Percentiles rank a stretch among this genome's conserved stretches.
These are phyloP conservation scores for Parasteatoda lunata DNA, from an alignment of 2,888 invertebrate species.

Conservation along the genomic window DNA sequence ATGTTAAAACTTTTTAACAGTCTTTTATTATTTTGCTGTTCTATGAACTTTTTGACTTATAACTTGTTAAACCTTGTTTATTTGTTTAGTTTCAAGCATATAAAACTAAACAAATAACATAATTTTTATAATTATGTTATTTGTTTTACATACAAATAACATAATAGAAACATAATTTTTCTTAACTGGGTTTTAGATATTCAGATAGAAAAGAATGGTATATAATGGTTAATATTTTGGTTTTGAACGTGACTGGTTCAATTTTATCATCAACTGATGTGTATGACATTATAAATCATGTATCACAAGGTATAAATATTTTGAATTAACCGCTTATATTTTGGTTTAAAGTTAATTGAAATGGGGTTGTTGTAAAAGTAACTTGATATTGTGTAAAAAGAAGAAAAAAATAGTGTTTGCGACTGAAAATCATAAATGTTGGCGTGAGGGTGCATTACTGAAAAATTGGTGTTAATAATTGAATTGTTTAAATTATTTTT, in stretches of 20 bases:
- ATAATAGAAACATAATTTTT: background rate
- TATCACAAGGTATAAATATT: slow-evolving; percentile 32
- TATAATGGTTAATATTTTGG: slow-evolving; percentile 21
- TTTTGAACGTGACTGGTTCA: slow-evolving; percentile 25
- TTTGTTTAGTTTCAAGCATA: background rate
- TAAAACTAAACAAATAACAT: no score
- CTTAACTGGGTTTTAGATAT: slow-evolving; percentile 30
- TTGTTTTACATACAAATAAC: no score
- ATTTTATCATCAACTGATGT: slow-evolving; percentile 18
- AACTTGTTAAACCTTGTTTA: background rate
- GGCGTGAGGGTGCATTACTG: background rate
- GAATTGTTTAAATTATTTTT: no score
- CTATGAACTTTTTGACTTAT: background rate
- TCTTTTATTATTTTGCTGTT: background rate
- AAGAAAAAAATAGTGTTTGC: background rate
- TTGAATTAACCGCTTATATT: background rate
- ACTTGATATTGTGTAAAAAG: background rate
- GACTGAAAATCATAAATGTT: background rate
- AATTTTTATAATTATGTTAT: no score
- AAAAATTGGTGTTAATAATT: no score
- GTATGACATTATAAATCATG: slow-evolving; percentile 22
- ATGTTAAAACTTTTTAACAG: background rate
- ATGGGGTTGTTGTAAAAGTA: background rate
- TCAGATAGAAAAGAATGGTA: slow-evolving; percentile 41
- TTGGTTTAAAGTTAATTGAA: background rate